These are phyloP conservation scores for Nothura maculosa DNA, from an alignment of 2,797 vertebrate species.

Conservation along the genomic window DNA sequence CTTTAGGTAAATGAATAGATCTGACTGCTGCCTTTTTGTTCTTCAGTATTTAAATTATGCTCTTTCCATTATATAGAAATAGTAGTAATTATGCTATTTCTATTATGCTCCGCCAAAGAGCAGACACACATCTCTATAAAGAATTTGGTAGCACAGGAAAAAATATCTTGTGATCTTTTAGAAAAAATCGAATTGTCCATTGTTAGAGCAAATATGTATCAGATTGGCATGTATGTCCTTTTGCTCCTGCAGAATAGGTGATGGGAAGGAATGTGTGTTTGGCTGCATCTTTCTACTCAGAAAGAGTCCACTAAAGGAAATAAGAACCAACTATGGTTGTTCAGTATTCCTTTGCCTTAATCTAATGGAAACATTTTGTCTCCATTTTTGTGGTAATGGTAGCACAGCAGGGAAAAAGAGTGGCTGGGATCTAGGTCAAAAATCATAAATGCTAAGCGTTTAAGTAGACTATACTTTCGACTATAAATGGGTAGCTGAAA, in stretches of 20 bases:
- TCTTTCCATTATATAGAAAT: background rate
- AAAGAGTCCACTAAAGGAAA: background rate
- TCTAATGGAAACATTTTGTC: slow-evolving; percentile 8
- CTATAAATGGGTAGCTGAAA: slow-evolving; percentile 7
- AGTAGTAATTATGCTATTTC: no score
- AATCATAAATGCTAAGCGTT: slow-evolving; percentile 4
- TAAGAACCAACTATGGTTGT: background rate
- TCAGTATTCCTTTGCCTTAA: background rate
- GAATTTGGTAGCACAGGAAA: background rate
- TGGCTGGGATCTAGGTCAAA: background rate
- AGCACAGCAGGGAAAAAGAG: background rate
- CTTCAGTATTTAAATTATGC: background rate
- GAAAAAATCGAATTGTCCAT: background rate
- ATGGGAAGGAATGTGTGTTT: background rate
- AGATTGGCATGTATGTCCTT: accelerated
- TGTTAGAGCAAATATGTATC: background rate
- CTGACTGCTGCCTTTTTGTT: background rate
- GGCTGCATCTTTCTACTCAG: background rate
- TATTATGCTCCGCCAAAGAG: background rate
- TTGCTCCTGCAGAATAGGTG: background rate
- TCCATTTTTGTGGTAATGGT: background rate
- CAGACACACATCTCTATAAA: background rate
- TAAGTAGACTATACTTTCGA: background rate
- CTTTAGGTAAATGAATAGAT: background rate
- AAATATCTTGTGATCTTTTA: background rate